Evolutionary conservation across 2,888 invertebrate genomes (phyloP), one percentile per base, ranked within the genome.

Genomic region (Ectemnius continuus): DNA sequence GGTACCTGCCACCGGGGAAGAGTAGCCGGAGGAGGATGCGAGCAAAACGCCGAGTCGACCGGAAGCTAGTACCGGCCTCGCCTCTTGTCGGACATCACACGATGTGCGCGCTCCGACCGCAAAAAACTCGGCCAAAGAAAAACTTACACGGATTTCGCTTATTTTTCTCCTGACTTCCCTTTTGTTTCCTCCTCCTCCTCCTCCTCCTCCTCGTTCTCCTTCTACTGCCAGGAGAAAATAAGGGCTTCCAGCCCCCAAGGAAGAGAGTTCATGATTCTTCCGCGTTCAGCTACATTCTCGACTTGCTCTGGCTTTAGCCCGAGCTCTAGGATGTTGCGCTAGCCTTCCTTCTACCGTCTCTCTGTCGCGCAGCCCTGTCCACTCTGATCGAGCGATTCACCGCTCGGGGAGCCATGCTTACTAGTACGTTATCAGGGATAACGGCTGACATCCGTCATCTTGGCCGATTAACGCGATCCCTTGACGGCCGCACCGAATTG

Each of bases 1-100:
- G 78, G 78, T 83, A 80, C 68, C 75, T 75, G 71, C 81, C 75
- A 83, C 79, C 68, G 73, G 84, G 73, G 72, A 70, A 58, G 75
- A 75, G 69, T 82, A 82, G 16, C 70, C 80, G 45, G 60, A 67
- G 68, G 70, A 61, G 58, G 75, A 70, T 77, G 77, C 23, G 69
- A 76, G 82, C 82, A 70, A 72, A 79, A 79, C 67, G 70, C 72
- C 47, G 79, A 72, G 69, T 47, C 68, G 68, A 81, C 82, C 80
- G 82, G 80, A 80, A 81, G 76, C 75, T 70, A 52, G 67, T 68
- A 67, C 67, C 73, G 73, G 74, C 62, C 36, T 60, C 36, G 67
- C 60, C 74, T 63, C 57, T 20, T 36, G 26, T 59, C 59, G 70
- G 60, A 36, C 47, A 23, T 23, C 2, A 23, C 2, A 23, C 23